Evolutionary conservation across 2,113 vertebrate species (phyloP), one percentile per base, ranked within the genome.

Genomic region (Sinocyclocheilus anophthalmus): DNA sequence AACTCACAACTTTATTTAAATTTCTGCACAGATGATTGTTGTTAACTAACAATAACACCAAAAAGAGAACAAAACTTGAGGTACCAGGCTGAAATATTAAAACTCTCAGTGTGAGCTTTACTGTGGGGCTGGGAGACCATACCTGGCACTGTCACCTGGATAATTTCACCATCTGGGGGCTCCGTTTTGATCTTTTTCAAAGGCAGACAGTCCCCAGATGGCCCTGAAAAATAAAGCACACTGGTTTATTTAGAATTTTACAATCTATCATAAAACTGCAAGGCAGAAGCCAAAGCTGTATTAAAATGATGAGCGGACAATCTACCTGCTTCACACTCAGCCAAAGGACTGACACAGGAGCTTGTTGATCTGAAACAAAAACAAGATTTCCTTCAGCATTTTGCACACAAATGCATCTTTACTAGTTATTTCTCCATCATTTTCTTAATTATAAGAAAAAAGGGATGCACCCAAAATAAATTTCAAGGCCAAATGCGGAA

Each of bases 141-240:
- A 99, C 98, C 98, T 96, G 97, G 96, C 86, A 99, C 93, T 0
- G 97, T 98, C 87, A 99, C 96, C 92, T 99, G 97, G 91, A 98
- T 96, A 89, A 98, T 96, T 89, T 99, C 97, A 76, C 96, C 95
- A 79, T 99, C 97, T 16, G 98, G 96, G 2, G 97, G 97, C 90
- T 99, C 98, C 0, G 96, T 93, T 94, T 99, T 99, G 92, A 99
- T 98, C 90, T 96, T 96, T 89, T 97, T 96, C 92, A 98, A 85
- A 87, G 96, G 94, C 80, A 95, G 90, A 84, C 96, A 95, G 89
- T 99, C 97, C 92, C 93, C 95, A 0, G 98, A 98, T 86, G 97
- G 96, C 89, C 97, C 97, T 99, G 90, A 30, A 80, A 86, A 87
- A 84, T 30, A 59, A 50, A 72, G 48, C 13, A 78, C 12, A 57